Percentiles rank a stretch among this genome's conserved stretches.
phyloP scores from a whole-genome alignment of 2,888 invertebrate species.

The Apoda limacodes region DNA sequence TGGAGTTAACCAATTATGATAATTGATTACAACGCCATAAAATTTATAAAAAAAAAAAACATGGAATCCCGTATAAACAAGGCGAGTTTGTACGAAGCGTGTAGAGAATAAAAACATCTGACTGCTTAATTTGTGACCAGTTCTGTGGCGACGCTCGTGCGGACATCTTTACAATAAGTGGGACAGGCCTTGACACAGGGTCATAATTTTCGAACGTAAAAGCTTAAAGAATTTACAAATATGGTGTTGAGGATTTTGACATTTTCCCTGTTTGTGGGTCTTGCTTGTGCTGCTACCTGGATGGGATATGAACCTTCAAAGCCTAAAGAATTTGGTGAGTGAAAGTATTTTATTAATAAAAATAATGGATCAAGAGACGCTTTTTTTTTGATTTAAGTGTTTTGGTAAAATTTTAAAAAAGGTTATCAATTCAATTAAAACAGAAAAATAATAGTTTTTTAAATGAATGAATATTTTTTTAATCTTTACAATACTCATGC shows the following conservation, averaged over 20 bases:
- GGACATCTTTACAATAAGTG: conserved; percentile 6
- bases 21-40: too few relatives aligned
- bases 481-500: too few relatives aligned
- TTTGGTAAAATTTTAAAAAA: too few relatives aligned
- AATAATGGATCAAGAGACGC: not conserved
- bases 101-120: conserved; percentile 46
- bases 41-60: too few relatives aligned
- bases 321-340: conserved; percentile 44
- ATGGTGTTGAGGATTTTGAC: conserved; percentile 43
- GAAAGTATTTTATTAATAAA: conserved; percentile 4
- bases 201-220: too few relatives aligned
- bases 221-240: conserved; percentile 20
- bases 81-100: conserved; percentile 28
- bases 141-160: conserved; percentile 24
- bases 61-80: conserved; percentile 17
- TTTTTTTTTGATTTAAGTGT: too few relatives aligned
- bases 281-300: conserved; percentile 37
- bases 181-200: conserved; percentile 16
- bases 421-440: not conserved
- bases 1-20: too few relatives aligned
- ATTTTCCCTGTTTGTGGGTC: conserved; percentile 32
- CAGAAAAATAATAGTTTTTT: not conserved
- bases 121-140: conserved; percentile 29
- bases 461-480: too few relatives aligned
- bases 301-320: conserved; percentile 31